Evolutionary conservation across 2,797 vertebrate genomes (phyloP).

Genomic region (Selene dorsalis): DNA sequence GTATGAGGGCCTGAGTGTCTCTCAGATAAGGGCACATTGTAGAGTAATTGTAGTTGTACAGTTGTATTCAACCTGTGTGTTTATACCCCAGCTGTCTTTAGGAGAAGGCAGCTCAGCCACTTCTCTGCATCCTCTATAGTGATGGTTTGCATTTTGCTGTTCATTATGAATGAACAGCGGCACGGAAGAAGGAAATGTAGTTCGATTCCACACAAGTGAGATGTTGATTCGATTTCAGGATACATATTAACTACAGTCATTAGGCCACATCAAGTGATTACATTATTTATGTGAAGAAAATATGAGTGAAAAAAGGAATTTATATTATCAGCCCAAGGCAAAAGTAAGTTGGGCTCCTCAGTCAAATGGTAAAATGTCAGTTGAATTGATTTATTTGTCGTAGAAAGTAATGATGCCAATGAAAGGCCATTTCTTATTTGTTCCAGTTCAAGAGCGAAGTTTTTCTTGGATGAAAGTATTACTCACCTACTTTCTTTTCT

Average conservation of each 20-base stretch:
- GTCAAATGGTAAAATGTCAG: conserved; percentile 77
- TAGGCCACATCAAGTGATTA: conserved; percentile 62
- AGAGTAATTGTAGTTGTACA: conserved; percentile 24
- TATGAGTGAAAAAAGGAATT: conserved; percentile 62
- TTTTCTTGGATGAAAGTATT: conserved; percentile 45
- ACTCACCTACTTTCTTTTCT: background rate
- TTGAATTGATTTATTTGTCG: conserved; percentile 71
- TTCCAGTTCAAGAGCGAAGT: conserved; percentile 36
- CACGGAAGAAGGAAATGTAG: conserved; percentile 43
- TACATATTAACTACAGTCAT: conserved; percentile 56
- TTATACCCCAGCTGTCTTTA: conserved; percentile 18
- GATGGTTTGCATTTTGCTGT: conserved; percentile 15
- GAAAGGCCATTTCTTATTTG: conserved; percentile 64
- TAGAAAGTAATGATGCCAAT: conserved; percentile 60
- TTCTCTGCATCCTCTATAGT: background rate
- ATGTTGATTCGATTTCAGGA: conserved; percentile 55
- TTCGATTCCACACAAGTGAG: conserved; percentile 31
- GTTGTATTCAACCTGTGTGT: conserved; percentile 28
- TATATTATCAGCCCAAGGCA: conserved; percentile 62
- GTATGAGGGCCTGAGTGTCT: conserved; percentile 55
- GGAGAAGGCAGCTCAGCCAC: background rate
- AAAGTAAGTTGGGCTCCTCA: conserved; percentile 57
- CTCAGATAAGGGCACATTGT: conserved; percentile 54
- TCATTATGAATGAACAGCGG: conserved; percentile 39
- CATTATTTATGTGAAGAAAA: conserved; percentile 73